These are phyloP conservation scores for Scaptomyza hsui DNA, from an alignment of 1,140 invertebrate species.

Conservation along the genomic window DNA sequence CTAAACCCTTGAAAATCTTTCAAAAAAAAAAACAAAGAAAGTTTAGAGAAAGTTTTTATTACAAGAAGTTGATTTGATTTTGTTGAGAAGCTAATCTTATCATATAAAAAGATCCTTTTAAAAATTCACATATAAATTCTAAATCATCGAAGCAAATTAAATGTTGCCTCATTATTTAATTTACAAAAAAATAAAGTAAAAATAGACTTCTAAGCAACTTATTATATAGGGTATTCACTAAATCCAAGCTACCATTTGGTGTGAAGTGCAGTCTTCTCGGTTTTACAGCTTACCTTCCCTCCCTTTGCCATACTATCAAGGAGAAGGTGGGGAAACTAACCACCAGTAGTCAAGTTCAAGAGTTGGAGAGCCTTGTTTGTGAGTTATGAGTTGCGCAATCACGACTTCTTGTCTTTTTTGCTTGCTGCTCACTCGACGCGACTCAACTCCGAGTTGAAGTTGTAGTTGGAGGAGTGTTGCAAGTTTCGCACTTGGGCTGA, in stretches of 20 bases:
- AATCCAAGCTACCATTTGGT: constrained; percentile 11
- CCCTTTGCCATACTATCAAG: not conserved
- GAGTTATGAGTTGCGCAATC: constrained; percentile 82
- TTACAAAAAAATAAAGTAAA: too few species aligned
- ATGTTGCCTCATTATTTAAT: too few species aligned
- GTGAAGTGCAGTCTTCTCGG: constrained; percentile 45
- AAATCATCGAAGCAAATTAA: too few species aligned
- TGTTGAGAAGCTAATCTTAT: too few species aligned
- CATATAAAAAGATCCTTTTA: too few species aligned
- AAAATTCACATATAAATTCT: too few species aligned
- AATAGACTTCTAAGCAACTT: too few species aligned
- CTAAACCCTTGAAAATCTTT: too few species aligned
- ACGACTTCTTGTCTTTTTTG: constrained; percentile 74
- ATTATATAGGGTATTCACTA: not conserved
- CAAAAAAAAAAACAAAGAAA: too few species aligned
- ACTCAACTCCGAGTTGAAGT: not conserved
- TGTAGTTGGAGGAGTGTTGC: not conserved
- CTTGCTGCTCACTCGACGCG: constrained; percentile 28
- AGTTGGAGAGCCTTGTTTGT: constrained; percentile 52
- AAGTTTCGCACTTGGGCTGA: constrained; percentile 58
- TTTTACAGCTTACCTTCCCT: constrained; percentile 15
- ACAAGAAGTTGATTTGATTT: too few species aligned
- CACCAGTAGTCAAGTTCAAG: constrained; percentile 56
- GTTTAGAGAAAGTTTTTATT: too few species aligned
- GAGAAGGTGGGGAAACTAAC: not conserved